phyloP scores from a whole-genome alignment of 1,140 invertebrate species.

The Anastrepha ludens region DNA sequence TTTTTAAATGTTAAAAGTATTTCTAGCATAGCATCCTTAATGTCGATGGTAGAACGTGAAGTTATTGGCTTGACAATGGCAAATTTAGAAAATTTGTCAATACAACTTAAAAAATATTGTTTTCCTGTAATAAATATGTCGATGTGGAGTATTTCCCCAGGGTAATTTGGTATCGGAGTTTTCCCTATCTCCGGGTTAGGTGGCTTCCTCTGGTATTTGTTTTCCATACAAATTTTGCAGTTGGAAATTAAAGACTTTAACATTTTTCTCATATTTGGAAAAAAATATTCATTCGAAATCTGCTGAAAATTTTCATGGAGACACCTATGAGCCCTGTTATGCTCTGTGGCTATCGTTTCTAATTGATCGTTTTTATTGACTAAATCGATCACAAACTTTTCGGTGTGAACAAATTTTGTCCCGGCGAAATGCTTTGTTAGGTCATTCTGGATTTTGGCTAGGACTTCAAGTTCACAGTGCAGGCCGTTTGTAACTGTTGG shows the following conservation, averaged over 20 bases:
- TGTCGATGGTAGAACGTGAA: not conserved
- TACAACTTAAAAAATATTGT: not conserved
- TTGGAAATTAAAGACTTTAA: conserved; percentile 15
- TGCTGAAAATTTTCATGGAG: conserved; percentile 45
- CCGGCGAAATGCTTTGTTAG: not conserved
- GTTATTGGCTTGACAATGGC: not conserved
- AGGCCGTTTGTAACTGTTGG: conserved; percentile 13
- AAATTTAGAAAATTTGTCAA: not conserved
- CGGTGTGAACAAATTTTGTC: not conserved
- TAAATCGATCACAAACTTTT: no score
- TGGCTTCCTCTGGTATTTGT: conserved; percentile 13
- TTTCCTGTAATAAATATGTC: not conserved
- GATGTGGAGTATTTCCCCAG: no score
- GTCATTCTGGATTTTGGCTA: conserved; percentile 39
- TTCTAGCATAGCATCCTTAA: not conserved
- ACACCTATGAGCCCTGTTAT: conserved; percentile 32
- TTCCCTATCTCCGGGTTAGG: not conserved
- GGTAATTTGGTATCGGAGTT: not conserved
- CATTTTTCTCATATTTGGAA: not conserved
- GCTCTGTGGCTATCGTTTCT: conserved; percentile 15
- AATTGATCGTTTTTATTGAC: not conserved
- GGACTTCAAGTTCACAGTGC: conserved; percentile 2
- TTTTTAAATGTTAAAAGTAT: no score
- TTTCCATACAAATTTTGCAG: conserved; percentile 10
- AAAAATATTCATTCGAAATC: conserved; percentile 34